Evolutionary conservation across 2,888 invertebrate species (phyloP), one percentile per base, ranked within the genome.

Genomic region (Itoplectis maculator): DNA sequence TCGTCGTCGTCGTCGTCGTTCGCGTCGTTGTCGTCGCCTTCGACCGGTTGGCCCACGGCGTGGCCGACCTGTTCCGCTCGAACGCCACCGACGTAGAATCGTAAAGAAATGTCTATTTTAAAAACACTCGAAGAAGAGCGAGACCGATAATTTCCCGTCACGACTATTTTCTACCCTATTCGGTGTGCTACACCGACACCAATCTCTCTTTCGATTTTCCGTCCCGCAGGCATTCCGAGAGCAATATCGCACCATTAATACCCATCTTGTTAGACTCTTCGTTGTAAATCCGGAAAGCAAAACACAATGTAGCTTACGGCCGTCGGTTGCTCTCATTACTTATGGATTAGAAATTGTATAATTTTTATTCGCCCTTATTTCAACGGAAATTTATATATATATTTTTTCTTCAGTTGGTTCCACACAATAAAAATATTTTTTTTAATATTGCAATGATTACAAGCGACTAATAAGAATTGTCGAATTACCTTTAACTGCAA

Each of bases 31-130:
- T 29, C 5, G 29, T 29, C 29, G 29, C 72, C 63, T 66, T 45
- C 84, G 82, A 86, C 86, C 81, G 84, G 83, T 84, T 87, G 87
- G 88, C 87, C 89, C 89, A 70, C 42, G 63, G 40, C 73, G 56
- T 59, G 72, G 73, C 86, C 85, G 79, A 78, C 79, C 77, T 75
- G 83, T 84, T 82, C 82, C 85, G 78, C 79, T 84, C 72, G 61
- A 80, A 83, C 82, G 74, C 59, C 42, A 76, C 66, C 63, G 66
- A 68, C 76, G 70, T 85, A 70, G 76, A 85, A 81, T 78, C 79
- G 61, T 63, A 56, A 82, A 69, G 59, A 82, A 81, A 75, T 74
- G 13, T 75, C 20, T 63, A 8, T 8, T 75, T 66, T 59, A 15
- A 40, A 20, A 56, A 81, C n/a, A 56, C 54, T 11, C 54, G 40